Evolutionary conservation across 2,888 invertebrate species (phyloP), one percentile per base, ranked within the genome.

Genomic region (Pherbina coryleti): DNA sequence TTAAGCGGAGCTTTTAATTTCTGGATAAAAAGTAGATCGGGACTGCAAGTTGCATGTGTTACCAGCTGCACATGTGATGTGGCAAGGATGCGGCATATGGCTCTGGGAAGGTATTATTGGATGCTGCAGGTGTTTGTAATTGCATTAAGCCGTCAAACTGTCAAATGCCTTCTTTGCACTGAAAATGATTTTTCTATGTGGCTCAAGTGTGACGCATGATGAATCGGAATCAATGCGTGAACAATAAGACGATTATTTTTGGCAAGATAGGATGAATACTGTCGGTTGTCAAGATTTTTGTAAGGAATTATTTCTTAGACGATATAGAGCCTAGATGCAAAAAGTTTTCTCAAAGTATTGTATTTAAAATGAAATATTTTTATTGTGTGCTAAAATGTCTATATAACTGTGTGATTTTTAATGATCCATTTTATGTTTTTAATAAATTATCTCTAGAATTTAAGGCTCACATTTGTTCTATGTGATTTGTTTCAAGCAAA

Each of bases 71-170:
- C 37, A 44, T 74, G 74, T 44, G 67, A 55, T 51, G 53, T 70
- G 76, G 57, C 64, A 28, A 75, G 53, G 31, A 75, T 71, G 57
- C 25, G 37, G 22, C 11, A 1, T 25, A n/a, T n/a, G n/a, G 11
- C 31, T 28, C 9, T 55, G 66, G 17, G 53, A 34, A 67, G 72
- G 31, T 53, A 70, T 74, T 28, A 72, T 72, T 78, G 49, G 53
- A 28, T 31, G 55, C 17, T 69, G 66, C 34, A 55, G 57, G 66
- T 66, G 72, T 72, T 80, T 80, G 74, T 78, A 78, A 75, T 81
- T 82, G 79, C 81, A 81, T 80, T 82, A 81, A 81, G 79, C 81
- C 79, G 80, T 81, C 81, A 81, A 79, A 53, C 78, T 81, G 82
- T 82, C 81, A 79, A 75, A 25, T 44, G 79, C 62, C n/a, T n/a